Base-by-base conservation (phyloP, 2,888 invertebrate species). In the Gastracanthus pulcherrimus region DNA sequence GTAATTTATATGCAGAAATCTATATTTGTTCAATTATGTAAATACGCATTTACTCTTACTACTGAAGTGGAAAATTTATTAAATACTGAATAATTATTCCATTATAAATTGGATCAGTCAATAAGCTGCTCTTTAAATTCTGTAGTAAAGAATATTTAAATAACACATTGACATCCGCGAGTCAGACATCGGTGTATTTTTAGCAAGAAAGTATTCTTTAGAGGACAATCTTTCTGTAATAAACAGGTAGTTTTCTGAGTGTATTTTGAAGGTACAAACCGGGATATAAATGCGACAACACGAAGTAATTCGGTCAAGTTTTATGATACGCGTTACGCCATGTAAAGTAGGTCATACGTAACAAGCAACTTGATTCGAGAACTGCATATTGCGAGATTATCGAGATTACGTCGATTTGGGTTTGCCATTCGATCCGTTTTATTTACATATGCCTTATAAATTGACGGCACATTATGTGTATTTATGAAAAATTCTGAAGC, bases 251-350 rank as follows among this genome's bases (percentile, higher is more conserved):
- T 45, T n/a, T 45, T 45, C 45, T 45, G 5, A n/a, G 45, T 66
- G 23, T 29, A 31, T 69, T 48, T 16, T 48, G 31, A 69, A 69
- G 45, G 31, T 16, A 31, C 26, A 48, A 41, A 41, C 5, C 19
- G 66, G 16, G 11, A n/a, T n/a, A 60, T 34, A n/a, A 60, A 45
- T 48, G 26, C 45, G 45, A 41, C 16, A 16, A 29, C 41, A n/a
- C 7, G 55, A 5, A 71, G n/a, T 55, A 70, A 70, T 34, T 19
- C 38, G 70, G 36, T 16, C 55, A 36, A 38, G 55, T 55, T 60
- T 41, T 74, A 23, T 36, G 48, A 45, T 60, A 55, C 6, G 23
- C 7, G 60, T 82, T 82, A 75, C 82, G 26, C 78, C 78, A 78
- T 41, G 13, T 7, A 64, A 78, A 69, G 70, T 82, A 34, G 78